A percentile compares a stretch with the other conserved stretches of the same genome.
phyloP scores from a whole-genome alignment of 1,140 invertebrate species.

The Brachionus plicatilis region DNA sequence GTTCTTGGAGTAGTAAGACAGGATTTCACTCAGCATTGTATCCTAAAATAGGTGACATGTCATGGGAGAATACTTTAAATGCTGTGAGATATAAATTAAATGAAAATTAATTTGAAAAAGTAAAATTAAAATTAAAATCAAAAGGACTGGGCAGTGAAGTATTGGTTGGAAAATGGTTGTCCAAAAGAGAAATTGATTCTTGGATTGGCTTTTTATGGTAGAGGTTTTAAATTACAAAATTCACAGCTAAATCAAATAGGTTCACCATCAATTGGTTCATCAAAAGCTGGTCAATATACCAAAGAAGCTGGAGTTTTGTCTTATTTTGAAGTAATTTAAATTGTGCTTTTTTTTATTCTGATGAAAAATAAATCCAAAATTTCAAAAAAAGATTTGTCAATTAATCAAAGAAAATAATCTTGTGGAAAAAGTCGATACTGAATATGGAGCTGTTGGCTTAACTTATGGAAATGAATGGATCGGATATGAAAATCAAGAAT shows the following conservation, averaged over 20 bases:
- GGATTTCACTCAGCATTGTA: slow-evolving; percentile 29
- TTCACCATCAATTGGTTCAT: neutral
- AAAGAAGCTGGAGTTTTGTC: slow-evolving; percentile 82
- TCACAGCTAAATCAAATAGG: neutral
- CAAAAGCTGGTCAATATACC: slow-evolving; percentile 61
- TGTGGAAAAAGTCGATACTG: slow-evolving; percentile 58
- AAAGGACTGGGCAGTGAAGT: slow-evolving; percentile 37
- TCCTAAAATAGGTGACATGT: neutral
- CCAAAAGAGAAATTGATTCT: slow-evolving; percentile 70
- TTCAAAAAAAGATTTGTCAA: neutral
- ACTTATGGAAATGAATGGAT: slow-evolving; percentile 79
- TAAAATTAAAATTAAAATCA: neutral
- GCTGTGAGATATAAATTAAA: slow-evolving; percentile 41
- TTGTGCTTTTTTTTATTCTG: too few species aligned
- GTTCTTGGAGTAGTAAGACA: slow-evolving; percentile 12
- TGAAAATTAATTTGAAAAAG: slow-evolving; percentile 41
- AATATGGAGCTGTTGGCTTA: slow-evolving; percentile 69
- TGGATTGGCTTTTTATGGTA: slow-evolving; percentile 79
- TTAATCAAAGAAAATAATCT: slow-evolving; percentile 49
- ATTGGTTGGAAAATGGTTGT: slow-evolving; percentile 70
- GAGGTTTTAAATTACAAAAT: slow-evolving; percentile 65
- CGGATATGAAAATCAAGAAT: slow-evolving; percentile 73
- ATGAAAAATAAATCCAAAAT: too few species aligned
- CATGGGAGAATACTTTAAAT: slow-evolving; percentile 1
- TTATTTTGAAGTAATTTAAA: slow-evolving; percentile 68